These are phyloP conservation scores for Oreochromis grahami DNA, from an alignment of 2,797 vertebrate genomes.

Conservation along the genomic window DNA sequence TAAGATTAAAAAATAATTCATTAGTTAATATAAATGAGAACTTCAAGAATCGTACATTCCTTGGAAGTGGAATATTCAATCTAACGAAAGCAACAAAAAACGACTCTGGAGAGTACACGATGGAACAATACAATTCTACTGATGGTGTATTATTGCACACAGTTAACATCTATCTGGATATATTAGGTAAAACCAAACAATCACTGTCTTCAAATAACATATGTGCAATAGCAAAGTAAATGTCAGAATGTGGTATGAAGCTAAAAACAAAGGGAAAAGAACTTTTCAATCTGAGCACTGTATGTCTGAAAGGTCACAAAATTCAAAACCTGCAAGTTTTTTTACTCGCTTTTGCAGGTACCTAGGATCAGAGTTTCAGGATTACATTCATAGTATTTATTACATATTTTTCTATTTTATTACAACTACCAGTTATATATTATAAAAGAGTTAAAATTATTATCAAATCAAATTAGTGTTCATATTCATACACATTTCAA, in stretches of 20 bases:
- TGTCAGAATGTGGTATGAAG: neutral
- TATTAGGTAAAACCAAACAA: neutral
- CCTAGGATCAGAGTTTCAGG: neutral
- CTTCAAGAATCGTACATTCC: neutral
- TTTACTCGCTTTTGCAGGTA: neutral
- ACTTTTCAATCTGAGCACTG: rapidly evolving
- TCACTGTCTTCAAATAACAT: neutral
- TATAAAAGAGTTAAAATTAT: neutral
- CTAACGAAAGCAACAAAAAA: neutral
- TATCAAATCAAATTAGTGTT: neutral
- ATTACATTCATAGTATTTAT: rapidly evolving
- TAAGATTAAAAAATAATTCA: neutral
- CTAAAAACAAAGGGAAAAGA: neutral
- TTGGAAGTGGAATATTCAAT: neutral
- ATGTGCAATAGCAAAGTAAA: neutral
- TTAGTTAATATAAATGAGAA: rapidly evolving
- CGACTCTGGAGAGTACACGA: neutral
- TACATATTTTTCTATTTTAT: neutral
- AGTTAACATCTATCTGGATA: neutral
- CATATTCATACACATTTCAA: neutral
- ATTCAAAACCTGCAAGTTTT: neutral
- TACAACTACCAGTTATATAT: rapidly evolving
- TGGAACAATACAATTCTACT: neutral
- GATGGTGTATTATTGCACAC: rapidly evolving
- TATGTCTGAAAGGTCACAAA: neutral